These are phyloP conservation scores for Isurus oxyrinchus DNA, from an alignment of 2,113 vertebrate genomes.

Conservation along the genomic window DNA sequence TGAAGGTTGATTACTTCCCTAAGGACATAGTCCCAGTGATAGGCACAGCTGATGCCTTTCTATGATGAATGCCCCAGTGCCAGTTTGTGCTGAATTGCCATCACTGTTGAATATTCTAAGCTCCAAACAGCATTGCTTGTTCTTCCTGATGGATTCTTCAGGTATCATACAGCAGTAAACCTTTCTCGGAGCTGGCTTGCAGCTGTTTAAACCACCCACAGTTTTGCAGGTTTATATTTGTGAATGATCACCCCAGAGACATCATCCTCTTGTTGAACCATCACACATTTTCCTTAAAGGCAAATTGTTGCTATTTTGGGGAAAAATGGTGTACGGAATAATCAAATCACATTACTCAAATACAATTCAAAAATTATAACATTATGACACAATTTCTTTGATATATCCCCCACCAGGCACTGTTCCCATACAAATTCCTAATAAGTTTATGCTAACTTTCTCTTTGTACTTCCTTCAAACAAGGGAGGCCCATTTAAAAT, in stretches of 20 bases:
- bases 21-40: background rate
- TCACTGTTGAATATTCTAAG: background rate
- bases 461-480: background rate
- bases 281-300: background rate
- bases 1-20: background rate
- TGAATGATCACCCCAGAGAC: background rate
- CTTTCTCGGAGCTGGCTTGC: background rate
- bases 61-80: background rate
- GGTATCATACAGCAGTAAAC: background rate
- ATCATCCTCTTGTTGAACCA: background rate
- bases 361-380: background rate
- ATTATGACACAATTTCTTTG: background rate
- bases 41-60: background rate
- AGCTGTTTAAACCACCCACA: background rate
- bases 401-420: background rate
- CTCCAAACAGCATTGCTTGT: background rate
- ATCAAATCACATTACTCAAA: background rate
- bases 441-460: background rate
- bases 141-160: slow-evolving; percentile 1
- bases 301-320: background rate
- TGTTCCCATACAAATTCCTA: background rate
- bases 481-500: background rate
- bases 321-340: background rate
- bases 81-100: background rate
- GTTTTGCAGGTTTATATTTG: background rate